Conservation (phyloP, 2,888 invertebrate genomes). For the Pseudococcus longispinus region DNA sequence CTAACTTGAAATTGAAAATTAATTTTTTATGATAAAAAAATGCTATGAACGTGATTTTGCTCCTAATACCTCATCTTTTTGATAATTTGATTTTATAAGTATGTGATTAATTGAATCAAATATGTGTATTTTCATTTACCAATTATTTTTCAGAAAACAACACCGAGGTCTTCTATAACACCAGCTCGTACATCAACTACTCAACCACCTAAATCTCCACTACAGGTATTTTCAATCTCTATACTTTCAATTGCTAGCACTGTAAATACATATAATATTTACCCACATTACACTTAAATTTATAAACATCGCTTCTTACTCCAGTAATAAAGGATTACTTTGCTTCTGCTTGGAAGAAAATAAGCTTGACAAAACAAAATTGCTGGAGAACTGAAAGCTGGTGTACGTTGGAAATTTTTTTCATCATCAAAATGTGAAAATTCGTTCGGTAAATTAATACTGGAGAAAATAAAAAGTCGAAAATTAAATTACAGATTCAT, state of each 20-base stretch:
- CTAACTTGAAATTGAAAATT: too few species aligned
- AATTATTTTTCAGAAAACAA: constrained; percentile 27
- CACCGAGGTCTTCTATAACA: constrained; percentile 34
- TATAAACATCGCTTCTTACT: neutral
- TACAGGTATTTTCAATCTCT: constrained; percentile 41
- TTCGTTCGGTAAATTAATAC: too few species aligned
- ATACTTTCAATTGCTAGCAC: neutral
- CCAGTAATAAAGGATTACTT: neutral
- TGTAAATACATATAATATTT: neutral
- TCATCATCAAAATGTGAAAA: too few species aligned
- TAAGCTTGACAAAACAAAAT: neutral
- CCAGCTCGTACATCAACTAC: constrained; percentile 26
- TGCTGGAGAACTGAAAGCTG: neutral
- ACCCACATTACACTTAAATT: neutral
- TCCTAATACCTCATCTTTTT: too few species aligned
- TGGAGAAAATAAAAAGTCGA: too few species aligned
- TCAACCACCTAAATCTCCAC: constrained; percentile 42
- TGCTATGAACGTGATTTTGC: too few species aligned
- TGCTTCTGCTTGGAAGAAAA: neutral
- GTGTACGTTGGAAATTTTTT: neutral
- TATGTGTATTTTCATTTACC: neutral
- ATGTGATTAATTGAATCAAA: neutral
- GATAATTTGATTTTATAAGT: too few species aligned
- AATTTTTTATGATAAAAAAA: too few species aligned
- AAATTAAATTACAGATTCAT: too few species aligned